A percentile compares a stretch with the other conserved stretches of the same genome.
These are phyloP conservation scores for Ethmia dodecea DNA, from an alignment of 2,888 invertebrate species.

Conservation along the genomic window DNA sequence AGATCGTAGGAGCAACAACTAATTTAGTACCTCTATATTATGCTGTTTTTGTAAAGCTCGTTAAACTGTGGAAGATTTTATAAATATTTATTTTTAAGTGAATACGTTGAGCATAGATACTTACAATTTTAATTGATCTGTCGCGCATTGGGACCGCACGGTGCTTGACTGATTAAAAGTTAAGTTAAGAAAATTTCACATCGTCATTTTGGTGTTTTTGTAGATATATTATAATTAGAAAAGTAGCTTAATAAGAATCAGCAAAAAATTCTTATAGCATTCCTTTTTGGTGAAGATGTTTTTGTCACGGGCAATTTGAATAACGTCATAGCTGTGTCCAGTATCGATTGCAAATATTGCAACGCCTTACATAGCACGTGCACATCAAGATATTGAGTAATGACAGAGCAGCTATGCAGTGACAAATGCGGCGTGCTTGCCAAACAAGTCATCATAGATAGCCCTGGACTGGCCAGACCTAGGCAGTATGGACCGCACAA, in stretches of 20 bases:
- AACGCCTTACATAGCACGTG: constrained; percentile 49
- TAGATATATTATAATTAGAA: too few species aligned
- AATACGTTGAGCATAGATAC: too few species aligned
- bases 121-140: too few species aligned
- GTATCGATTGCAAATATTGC: constrained; percentile 39
- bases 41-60: too few species aligned
- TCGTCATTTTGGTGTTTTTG: too few species aligned
- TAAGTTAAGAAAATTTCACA: constrained; percentile 23
- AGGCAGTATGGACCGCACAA: too few species aligned
- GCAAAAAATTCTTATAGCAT: constrained; percentile 27
- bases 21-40: too few species aligned
- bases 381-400: constrained; percentile 27
- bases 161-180: constrained; percentile 1
- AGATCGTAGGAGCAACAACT: neutral
- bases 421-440: constrained; percentile 45
- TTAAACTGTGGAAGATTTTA: too few species aligned
- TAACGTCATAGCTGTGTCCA: constrained; percentile 55
- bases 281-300: constrained; percentile 39
- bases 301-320: constrained; percentile 30
- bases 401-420: constrained; percentile 37
- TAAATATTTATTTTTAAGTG: too few species aligned
- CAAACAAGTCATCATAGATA: constrained; percentile 45
- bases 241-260: too few species aligned
- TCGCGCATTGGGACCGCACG: neutral
- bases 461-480: too few species aligned